These are phyloP conservation scores for Nematopogon swammerdamellus DNA, from an alignment of 2,888 invertebrate species.

Conservation along the genomic window DNA sequence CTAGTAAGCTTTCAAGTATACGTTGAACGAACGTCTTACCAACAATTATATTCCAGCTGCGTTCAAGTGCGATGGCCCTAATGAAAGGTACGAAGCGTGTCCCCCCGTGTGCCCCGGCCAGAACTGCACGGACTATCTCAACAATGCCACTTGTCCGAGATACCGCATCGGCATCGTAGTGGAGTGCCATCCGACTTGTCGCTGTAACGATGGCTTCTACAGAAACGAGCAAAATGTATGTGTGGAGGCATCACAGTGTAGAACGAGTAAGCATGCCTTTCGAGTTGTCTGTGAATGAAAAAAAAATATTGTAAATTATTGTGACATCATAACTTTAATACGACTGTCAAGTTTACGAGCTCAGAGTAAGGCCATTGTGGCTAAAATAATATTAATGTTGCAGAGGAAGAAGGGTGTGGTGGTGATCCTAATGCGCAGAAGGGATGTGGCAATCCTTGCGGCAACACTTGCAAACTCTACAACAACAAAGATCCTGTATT, in stretches of 20 bases:
- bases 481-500: not conserved
- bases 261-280: not conserved
- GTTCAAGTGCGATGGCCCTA: slow-evolving; percentile 10
- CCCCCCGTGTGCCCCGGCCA: slow-evolving; percentile 22
- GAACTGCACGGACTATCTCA: slow-evolving; percentile 17
- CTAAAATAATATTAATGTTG: too few species aligned
- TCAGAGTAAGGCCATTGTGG: too few species aligned
- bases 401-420: not conserved
- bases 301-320: too few species aligned
- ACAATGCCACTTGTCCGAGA: slow-evolving; percentile 15
- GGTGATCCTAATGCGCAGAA: not conserved
- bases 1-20: too few species aligned
- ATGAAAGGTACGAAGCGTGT: slow-evolving; percentile 19
- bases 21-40: not conserved
- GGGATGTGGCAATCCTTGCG: not conserved
- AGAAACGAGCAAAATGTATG: not conserved
- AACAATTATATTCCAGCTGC: slow-evolving; percentile 7
- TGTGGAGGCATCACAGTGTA: not conserved
- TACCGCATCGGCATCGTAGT: slow-evolving; percentile 1
- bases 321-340: too few species aligned
- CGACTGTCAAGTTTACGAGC: too few species aligned
- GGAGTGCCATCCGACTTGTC: not conserved
- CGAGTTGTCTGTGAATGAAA: too few species aligned
- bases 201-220: not conserved
- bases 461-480: not conserved